Percentiles rank a stretch among this genome's conserved stretches.
phyloP scores from a whole-genome alignment of 2,113 vertebrate genomes.

The Nymphicus hollandicus region DNA sequence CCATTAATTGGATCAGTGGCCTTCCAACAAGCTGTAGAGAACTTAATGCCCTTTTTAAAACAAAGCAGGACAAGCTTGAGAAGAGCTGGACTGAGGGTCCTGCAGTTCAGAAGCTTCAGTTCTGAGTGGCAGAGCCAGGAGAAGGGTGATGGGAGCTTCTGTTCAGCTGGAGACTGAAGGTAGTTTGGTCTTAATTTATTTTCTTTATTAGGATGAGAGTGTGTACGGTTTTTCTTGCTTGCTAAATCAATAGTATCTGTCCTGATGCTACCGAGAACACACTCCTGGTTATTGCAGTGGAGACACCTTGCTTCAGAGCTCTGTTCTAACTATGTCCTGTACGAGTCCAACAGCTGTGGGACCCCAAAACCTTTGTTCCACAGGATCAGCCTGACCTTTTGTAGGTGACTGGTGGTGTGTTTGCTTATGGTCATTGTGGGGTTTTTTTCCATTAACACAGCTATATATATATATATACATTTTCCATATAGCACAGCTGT shows the following conservation, averaged over 20 bases:
- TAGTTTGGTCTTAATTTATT: background rate
- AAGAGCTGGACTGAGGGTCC: background rate
- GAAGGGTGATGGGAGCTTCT: background rate
- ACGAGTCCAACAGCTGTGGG: background rate
- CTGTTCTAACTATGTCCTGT: accelerated
- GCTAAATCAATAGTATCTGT: background rate
- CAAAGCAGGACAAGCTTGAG: background rate
- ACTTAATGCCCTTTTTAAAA: background rate
- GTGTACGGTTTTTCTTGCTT: background rate
- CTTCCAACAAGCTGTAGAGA: background rate
- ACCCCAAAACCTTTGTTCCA: background rate
- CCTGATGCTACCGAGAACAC: background rate
- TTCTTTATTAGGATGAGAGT: background rate
- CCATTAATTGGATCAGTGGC: background rate
- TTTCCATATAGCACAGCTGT: no score
- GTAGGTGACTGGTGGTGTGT: background rate
- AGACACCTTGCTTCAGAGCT: background rate
- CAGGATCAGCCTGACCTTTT: accelerated
- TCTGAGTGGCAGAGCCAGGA: background rate
- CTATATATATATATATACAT: no score
- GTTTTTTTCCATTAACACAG: no score
- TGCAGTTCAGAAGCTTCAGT: background rate
- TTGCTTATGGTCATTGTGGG: no score
- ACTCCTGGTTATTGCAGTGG: background rate
- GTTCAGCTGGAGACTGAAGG: background rate